Evolutionary conservation across 2,797 vertebrate species (phyloP).

Genomic region (Manis pentadactyla): DNA sequence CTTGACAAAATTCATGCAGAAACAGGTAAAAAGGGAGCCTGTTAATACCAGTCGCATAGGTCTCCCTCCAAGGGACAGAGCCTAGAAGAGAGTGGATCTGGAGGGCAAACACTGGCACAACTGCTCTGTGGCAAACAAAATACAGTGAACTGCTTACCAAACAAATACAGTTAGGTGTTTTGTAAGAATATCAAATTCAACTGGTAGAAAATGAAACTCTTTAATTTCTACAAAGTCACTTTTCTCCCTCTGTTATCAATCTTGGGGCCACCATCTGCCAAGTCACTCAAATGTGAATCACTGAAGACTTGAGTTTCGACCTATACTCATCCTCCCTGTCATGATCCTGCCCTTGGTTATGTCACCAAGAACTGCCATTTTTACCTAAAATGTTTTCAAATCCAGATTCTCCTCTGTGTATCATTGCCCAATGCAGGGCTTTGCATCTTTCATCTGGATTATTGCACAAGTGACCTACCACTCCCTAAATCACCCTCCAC

Average conservation of each 20-base stretch:
- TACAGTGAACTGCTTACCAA: not conserved
- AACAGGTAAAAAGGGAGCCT: not conserved
- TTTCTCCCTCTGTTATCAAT: not conserved
- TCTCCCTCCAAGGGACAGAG: not conserved
- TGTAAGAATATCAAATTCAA: not conserved
- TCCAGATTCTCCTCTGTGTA: not conserved
- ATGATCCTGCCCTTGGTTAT: not conserved
- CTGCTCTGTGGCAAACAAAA: not conserved
- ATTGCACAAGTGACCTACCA: not conserved
- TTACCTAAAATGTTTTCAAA: not conserved
- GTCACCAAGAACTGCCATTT: not conserved
- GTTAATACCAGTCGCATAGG: not conserved
- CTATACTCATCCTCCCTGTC: not conserved
- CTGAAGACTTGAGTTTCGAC: not conserved
- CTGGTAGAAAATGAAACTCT: not conserved
- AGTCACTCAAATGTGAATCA: not conserved
- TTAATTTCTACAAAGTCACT: not conserved
- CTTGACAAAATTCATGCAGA: constrained; percentile 5
- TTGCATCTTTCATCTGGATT: not conserved
- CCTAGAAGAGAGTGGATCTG: not conserved
- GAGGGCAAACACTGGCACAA: not conserved
- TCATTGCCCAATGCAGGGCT: not conserved
- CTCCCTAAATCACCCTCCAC: not conserved
- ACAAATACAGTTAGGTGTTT: not conserved
- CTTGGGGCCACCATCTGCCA: not conserved